Base-by-base conservation (phyloP, 2,888 invertebrate species). In the Drosophila atroscutellata region DNA sequence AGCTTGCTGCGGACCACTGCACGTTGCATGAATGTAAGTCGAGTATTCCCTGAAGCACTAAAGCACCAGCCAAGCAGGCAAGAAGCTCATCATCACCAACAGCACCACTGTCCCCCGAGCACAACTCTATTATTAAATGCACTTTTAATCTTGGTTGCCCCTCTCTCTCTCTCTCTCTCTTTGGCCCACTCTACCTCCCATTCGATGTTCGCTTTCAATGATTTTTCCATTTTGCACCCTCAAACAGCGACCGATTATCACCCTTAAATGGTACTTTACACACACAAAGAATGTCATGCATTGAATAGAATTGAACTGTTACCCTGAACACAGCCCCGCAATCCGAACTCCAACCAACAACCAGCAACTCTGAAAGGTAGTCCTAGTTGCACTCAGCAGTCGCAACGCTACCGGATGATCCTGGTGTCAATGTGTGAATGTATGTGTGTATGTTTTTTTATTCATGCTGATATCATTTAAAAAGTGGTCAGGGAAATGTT, bases 251-350 rank as follows among this genome's bases (percentile, higher is more conserved):
- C 91, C 91, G 91, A 92, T 92, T 92, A 92, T 92, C 92, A 92
- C 92, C 92, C 92, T 92, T 91, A 92, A 92, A 92, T 91, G 92
- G 92, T 91, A 91, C 91, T 92, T 92, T 86, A 87, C 89, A 85
- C 81, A 89, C 82, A 89, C 89, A 87, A 83, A 85, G 89, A 87
- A 90, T 83, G 81, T 70, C 79, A 73, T 80, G 83, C 89, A 86
- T 89, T 86, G 86, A 86, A 89, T 86, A 77, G 89, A 72, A 86
- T 89, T 84, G 89, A 86, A 86, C 86, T 72, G 80, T 69, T 81
- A 66, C 51, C 64, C 80, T 20, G 32, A 52, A 59, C 47, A 39
- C 60, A 30, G 32, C 30, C 51, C 57, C 45, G 36, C 47, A 37
- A 18, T 20, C 36, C 65, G 45, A 20, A 28, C 4, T 20, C 24